Conservation (phyloP, 2,888 invertebrate genomes). For the Drosophila barbarae region DNA sequence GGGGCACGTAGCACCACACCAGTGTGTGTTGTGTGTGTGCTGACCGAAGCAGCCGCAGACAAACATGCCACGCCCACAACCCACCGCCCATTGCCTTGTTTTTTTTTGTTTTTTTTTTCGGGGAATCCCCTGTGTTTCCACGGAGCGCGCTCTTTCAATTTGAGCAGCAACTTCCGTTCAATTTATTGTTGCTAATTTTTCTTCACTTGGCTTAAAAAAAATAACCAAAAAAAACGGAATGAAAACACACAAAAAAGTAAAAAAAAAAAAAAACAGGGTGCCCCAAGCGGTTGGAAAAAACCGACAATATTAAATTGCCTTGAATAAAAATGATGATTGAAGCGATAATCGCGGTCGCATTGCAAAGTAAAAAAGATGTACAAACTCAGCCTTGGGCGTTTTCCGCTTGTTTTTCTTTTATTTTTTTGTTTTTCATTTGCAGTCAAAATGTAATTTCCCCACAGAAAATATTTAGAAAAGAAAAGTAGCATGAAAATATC, state of each 20-base stretch:
- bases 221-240: constrained; percentile 4
- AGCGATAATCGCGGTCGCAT: constrained; percentile 1
- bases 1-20: constrained; percentile 18
- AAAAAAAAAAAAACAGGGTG: constrained; percentile 28
- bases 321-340: constrained; percentile 21
- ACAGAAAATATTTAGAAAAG: constrained; percentile 6
- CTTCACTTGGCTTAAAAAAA: constrained; percentile 58
- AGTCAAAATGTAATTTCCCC: constrained; percentile 21
- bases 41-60: constrained; percentile 54
- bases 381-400: constrained; percentile 2
- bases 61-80: constrained; percentile 32
- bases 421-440: constrained; percentile 1
- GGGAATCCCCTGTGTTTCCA: constrained; percentile 21
- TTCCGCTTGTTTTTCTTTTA: neutral
- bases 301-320: constrained; percentile 23
- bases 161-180: constrained; percentile 75
- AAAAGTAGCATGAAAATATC: constrained; percentile 1
- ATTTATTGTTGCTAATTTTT: constrained; percentile 75
- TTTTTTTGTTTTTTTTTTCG: constrained; percentile 16
- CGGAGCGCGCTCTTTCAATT: constrained; percentile 45
- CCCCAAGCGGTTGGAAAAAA: constrained; percentile 8
- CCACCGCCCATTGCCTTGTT: neutral
- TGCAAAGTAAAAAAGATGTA: neutral
- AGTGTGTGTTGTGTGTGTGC: neutral
- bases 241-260: neutral